Base-by-base conservation (phyloP, 2,113 vertebrate species). In the Edolisoma coerulescens region DNA sequence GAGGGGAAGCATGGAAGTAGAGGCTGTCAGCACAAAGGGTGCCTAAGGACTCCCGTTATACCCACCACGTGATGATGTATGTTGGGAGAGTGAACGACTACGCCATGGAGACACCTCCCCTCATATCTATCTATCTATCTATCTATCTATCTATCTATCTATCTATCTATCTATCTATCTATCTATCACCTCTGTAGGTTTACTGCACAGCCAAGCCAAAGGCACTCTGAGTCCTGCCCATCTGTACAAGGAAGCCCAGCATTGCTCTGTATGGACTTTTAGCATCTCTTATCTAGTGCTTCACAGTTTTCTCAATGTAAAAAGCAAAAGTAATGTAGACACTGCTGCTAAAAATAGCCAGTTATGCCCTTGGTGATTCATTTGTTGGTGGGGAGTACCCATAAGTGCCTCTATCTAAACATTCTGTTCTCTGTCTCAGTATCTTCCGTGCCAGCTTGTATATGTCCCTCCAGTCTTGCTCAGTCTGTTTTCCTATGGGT, bases 331-430 rank as follows among this genome's bases (percentile, higher is more conserved):
- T 88, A 92, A 42, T 2, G 1, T 21, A 92, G 52, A 19, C 39
- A 42, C 13, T 61, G 22, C 74, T 84, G 78, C 87, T 93, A 91
- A 93, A 96, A 96, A 84, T 80, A 94, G 47, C n/a, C 54, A 70
- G 52, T 42, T 89, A 49, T 79, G 69, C 20, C 52, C 71, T 86
- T 3, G 4, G 53, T 90, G 82, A 81, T 90, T 95, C 52, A 21
- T 59, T 61, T 74, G 22, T 23, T 90, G 68, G 52, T 77, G 60
- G 49, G 71, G 85, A 93, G 8, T 77, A 73, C 82, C 91, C 84
- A 12, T 53, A 95, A 94, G 67, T 75, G 59, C 50, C 56, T 77
- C 82, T 77, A 49, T 77, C 50, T 94, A 90, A 96, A 95, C 78
- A 91, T 84, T 82, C 80, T 92, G 77, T 80, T 94, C 75, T 44